Evolutionary conservation across 2,113 vertebrate species (phyloP).

Genomic region (Neopipo cinnamomea): DNA sequence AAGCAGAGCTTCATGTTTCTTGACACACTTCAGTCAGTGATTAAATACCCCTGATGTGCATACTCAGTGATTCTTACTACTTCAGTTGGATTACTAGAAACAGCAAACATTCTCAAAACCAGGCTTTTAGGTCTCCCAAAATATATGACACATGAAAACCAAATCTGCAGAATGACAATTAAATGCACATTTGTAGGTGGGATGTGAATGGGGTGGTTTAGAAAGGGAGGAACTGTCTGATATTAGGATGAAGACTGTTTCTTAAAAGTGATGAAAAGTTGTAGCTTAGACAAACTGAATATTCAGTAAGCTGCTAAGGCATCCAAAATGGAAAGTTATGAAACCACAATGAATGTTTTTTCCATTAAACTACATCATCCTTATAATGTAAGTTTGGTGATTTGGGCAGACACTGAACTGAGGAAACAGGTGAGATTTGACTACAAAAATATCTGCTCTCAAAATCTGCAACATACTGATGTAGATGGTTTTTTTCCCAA

Average conservation of each 20-base stretch:
- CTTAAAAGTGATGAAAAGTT: constrained; percentile 34
- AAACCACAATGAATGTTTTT: background rate
- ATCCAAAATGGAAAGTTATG: background rate
- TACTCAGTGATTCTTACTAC: constrained; percentile 4
- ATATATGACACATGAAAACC: constrained; percentile 28
- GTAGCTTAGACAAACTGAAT: constrained; percentile 26
- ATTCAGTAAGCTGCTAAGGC: constrained; percentile 39
- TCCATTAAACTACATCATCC: background rate
- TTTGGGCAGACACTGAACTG: background rate
- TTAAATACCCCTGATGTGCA: constrained; percentile 14
- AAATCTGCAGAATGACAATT: constrained; percentile 8
- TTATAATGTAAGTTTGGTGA: background rate
- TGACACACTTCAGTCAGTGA: constrained; percentile 1
- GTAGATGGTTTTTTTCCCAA: background rate
- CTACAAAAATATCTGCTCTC: background rate
- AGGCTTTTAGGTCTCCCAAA: background rate
- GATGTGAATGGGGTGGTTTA: background rate
- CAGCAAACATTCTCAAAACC: constrained; percentile 38
- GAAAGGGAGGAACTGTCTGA: background rate
- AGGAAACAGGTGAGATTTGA: background rate
- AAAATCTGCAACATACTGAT: background rate
- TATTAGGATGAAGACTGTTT: background rate
- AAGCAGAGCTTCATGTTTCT: constrained; percentile 36
- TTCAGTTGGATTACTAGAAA: constrained; percentile 43
- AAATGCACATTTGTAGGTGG: background rate